Conservation (phyloP, 2,797 vertebrate species). For the Schizopygopsis malacanthus region DNA sequence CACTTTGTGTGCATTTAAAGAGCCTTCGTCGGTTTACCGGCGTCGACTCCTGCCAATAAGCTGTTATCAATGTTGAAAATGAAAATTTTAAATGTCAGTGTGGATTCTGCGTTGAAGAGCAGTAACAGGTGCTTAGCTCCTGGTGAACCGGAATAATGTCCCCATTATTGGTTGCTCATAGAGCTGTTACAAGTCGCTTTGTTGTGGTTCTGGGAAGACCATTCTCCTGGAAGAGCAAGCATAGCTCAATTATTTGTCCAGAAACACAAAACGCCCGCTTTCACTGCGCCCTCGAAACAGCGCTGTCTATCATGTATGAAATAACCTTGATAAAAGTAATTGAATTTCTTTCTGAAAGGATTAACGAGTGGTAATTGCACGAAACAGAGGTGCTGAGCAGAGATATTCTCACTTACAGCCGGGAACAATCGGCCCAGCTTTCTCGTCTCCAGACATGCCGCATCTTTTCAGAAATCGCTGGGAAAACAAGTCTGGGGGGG, state of each 20-base stretch:
- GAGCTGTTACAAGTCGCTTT: conserved; percentile 85
- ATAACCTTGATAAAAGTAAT: conserved; percentile 98
- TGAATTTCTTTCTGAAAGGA: conserved; percentile 96
- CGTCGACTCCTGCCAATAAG: conserved; percentile 88
- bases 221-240: conserved; percentile 74
- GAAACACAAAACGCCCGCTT: conserved; percentile 80
- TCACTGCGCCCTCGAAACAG: conserved; percentile 73
- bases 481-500: conserved; percentile 51
- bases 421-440: conserved; percentile 84
- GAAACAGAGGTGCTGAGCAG: conserved; percentile 84
- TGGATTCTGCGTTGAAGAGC: conserved; percentile 87
- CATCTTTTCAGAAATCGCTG: conserved; percentile 49
- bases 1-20: conserved; percentile 98
- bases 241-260: conserved; percentile 80
- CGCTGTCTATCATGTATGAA: conserved; percentile 84
- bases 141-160: conserved; percentile 87
- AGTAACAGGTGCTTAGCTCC: conserved; percentile 89
- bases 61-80: conserved; percentile 96
- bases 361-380: conserved; percentile 93
- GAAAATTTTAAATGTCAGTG: conserved; percentile 95
- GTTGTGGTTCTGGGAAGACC: conserved; percentile 78
- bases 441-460: background rate
- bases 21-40: conserved; percentile 92
- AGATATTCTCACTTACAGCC: conserved; percentile 83
- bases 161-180: conserved; percentile 88